Evolutionary conservation across 2,113 vertebrate species (phyloP), one percentile per base, ranked within the genome.

Genomic region (Gopherus flavomarginatus): DNA sequence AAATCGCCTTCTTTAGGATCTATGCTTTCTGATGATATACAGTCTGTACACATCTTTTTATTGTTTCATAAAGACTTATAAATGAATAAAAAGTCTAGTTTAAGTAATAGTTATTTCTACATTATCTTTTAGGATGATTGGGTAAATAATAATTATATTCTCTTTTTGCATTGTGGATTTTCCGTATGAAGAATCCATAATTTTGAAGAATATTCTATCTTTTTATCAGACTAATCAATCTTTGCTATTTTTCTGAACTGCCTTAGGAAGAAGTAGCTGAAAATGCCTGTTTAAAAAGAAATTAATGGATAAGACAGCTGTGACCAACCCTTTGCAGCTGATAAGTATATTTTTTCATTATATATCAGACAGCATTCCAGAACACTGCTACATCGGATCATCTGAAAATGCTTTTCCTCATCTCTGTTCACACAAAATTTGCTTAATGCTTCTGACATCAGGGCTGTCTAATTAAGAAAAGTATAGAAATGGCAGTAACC

Each of bases 211-310:
- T 54, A 52, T 14, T 22, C 29, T 52, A 31, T 22, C 31, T 56
- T 54, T 85, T 93, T 87, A 86, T 92, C 47, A 88, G 19, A 88
- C 65, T 86, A 8, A 90, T 83, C 90, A 83, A 31, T 69, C 82
- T 86, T 5, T 44, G 81, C 35, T 84, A 2, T 59, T 88, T 88
- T 92, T 79, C 62, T 89, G 69, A 94, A 77, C 83, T 2, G 1
- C 88, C 85, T 95, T 89, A 79, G 14, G 50, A 92, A 94, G 77
- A 83, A 19, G 62, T 22, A 93, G 81, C 77, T 80, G 50, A 91
- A 80, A 75, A 87, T 91, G 91, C 84, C 91, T 87, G 72, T 81
- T 95, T 93, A 83, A 96, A 87, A 95, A 92, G 38, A 49, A 49
- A 94, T 52, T 81, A 91, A 53, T 47, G 85, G 47, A 62, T 85